These are phyloP conservation scores for Discoglossus pictus DNA, from an alignment of 2,797 vertebrate species.

Conservation along the genomic window DNA sequence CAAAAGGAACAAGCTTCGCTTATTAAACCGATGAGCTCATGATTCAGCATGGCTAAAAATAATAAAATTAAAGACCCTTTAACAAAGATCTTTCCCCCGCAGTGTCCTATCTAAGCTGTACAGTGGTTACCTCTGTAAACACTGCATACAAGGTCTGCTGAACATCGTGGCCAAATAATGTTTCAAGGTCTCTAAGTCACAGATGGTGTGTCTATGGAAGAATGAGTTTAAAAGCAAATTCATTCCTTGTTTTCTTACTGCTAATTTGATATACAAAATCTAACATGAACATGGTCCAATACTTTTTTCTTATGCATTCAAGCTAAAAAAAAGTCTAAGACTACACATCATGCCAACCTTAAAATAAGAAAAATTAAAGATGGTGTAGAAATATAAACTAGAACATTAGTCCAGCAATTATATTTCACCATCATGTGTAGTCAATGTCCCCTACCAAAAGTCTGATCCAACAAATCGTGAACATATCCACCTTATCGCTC, in stretches of 20 bases:
- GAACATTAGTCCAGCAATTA: too few species aligned
- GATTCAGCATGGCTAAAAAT: conserved; percentile 12
- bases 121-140: conserved; percentile 53
- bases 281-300: too few species aligned
- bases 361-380: too few species aligned
- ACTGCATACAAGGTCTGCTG: conserved; percentile 51
- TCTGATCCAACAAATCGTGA: too few species aligned
- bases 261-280: conserved; percentile 58
- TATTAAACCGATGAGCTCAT: conserved; percentile 26
- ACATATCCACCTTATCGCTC: too few species aligned
- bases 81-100: conserved; percentile 20
- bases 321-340: too few species aligned
- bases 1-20: conserved; percentile 49
- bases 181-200: conserved; percentile 64
- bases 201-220: conserved; percentile 69
- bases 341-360: too few species aligned
- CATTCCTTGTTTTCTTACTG: conserved; percentile 57
- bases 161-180: conserved; percentile 51
- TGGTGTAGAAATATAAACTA: too few species aligned
- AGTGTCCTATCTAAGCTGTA: conserved; percentile 7
- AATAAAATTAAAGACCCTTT: not conserved
- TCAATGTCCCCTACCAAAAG: too few species aligned
- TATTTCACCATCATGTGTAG: too few species aligned
- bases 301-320: conserved; percentile 13
- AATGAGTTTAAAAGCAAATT: conserved; percentile 67